Conservation (phyloP, 2,888 invertebrate species). For the Shargacucullia verbasci region DNA sequence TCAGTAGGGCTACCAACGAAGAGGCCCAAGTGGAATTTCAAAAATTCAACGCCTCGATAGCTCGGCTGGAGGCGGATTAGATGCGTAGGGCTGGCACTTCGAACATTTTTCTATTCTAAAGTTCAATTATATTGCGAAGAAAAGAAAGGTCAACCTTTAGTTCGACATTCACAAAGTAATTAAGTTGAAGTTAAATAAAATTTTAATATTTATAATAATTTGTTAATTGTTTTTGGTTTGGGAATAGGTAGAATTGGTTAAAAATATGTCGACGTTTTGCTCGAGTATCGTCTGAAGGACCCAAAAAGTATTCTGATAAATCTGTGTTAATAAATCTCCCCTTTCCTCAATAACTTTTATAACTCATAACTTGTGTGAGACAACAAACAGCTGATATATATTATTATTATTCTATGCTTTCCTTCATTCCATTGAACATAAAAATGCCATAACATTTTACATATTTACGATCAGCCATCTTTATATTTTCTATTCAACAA, state of each 20-base stretch:
- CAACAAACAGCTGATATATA: neutral
- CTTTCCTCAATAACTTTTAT: neutral
- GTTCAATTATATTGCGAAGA: neutral
- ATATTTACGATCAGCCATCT: constrained; percentile 31
- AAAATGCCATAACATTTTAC: constrained; percentile 22
- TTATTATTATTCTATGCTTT: constrained; percentile 13
- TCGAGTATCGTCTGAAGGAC: too few relatives aligned
- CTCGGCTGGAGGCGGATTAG: constrained; percentile 65
- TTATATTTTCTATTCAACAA: constrained; percentile 34
- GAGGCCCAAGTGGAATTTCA: constrained; percentile 72
- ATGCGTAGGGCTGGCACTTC: constrained; percentile 63
- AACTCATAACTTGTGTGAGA: neutral
- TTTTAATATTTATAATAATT: too few relatives aligned
- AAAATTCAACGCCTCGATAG: constrained; percentile 78
- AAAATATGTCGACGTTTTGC: too few relatives aligned
- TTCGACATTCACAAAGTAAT: too few relatives aligned
- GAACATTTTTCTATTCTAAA: neutral
- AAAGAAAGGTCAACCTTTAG: too few relatives aligned
- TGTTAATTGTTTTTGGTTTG: too few relatives aligned
- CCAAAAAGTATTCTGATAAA: too few relatives aligned
- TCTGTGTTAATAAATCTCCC: too few relatives aligned
- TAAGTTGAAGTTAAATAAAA: too few relatives aligned
- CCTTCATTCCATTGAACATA: constrained; percentile 4
- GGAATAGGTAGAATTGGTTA: too few relatives aligned
- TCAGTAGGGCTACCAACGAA: constrained; percentile 56